Base-by-base conservation (phyloP, 2,888 invertebrate genomes). In the Nysson spinosus region DNA sequence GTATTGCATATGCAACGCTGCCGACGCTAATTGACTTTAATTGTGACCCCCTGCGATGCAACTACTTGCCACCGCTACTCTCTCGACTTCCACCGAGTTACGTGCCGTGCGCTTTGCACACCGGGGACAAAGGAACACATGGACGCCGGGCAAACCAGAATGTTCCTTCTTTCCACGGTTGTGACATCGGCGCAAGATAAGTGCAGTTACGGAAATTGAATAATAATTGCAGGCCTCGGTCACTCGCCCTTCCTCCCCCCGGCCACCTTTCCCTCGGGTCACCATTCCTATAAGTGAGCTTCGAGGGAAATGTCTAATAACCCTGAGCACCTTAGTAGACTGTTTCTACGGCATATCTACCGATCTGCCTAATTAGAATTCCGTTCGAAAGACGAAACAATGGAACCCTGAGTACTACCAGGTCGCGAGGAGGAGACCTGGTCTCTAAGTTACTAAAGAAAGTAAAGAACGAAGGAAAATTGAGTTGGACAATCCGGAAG, bases 141-240 rank as follows among this genome's bases (percentile, higher is more conserved):
- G 28, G 24, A 17, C 32, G 19, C 34, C 28, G 22, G 30, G 32
- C 30, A 35, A 34, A 19, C 19, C n/a, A n/a, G 14, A 34, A 34
- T 3, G 4, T 34, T 22, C 44, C 51, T 26, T 34, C 56, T 20
- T 35, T 34, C 58, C 69, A 68, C 72, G 77, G 70, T 85, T 81
- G 83, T 78, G 82, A 83, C 83, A 83, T 82, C 79, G 77, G 68
- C 74, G 80, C 78, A 74, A 81, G 81, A 83, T 82, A 82, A 82
- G 71, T 77, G 77, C 74, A 72, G 78, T 81, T 80, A 81, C 80
- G 83, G 82, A 85, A 85, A 84, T 83, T 82, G 83, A 83, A 83
- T 82, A 81, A 83, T 83, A 84, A 85, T 84, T 84, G 84, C 80
- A 72, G 75, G 58, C 71, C 66, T 72, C 69, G 47, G 30, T 16